Percentiles rank a stretch among this genome's conserved stretches.
Evolutionary conservation across 2,797 vertebrate genomes (phyloP).

Genomic region (Mareca penelope): DNA sequence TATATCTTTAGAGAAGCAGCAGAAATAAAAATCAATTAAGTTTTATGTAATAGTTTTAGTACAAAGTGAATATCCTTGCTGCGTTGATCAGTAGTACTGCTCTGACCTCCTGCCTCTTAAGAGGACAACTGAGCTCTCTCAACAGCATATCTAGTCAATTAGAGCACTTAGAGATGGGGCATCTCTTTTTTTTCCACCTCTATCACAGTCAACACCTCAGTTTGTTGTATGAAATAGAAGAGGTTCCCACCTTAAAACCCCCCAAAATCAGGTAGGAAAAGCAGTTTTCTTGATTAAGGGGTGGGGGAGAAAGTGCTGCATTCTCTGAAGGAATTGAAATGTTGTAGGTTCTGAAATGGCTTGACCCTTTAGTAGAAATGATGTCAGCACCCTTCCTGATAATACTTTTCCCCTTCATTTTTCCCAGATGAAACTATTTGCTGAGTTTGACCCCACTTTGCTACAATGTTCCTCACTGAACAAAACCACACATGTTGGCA

Average conservation of each 20-base stretch:
- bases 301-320: not conserved
- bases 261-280: not conserved
- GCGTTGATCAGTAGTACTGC: not conserved
- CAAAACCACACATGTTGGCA: not conserved
- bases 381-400: not conserved
- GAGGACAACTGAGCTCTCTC: not conserved
- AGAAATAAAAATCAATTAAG: not conserved
- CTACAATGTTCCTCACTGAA: not conserved
- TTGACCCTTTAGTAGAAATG: not conserved
- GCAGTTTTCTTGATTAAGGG: not conserved
- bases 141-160: not conserved
- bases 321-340: not conserved
- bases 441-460: not conserved
- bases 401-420: not conserved
- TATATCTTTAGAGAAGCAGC: not conserved
- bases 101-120: not conserved
- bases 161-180: not conserved
- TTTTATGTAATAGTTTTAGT: not conserved
- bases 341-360: not conserved
- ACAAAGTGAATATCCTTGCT: not conserved
- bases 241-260: not conserved
- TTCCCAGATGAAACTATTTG: not conserved
- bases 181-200: not conserved
- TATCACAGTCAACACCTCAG: not conserved
- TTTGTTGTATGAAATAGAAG: not conserved